Evolutionary conservation across 2,888 invertebrate species (phyloP).

Genomic region (Argyresthia goedartella): DNA sequence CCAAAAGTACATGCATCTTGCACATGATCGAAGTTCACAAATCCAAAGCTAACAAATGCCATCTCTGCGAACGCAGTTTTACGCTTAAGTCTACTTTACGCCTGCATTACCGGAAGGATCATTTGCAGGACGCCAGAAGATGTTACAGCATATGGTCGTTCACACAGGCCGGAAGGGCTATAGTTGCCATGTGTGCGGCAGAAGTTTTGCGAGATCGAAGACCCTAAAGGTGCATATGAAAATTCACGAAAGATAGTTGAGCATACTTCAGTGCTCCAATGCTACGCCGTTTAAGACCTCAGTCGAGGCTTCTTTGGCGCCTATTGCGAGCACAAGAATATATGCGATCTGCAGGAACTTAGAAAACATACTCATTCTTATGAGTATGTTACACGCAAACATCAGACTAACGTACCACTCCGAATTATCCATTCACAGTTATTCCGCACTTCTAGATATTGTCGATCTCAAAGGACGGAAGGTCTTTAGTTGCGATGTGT

Average conservation of each 20-base stretch:
- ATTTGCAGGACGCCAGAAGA: constrained; percentile 57
- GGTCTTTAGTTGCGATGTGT: constrained; percentile 71
- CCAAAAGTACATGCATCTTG: constrained; percentile 51
- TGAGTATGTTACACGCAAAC: constrained; percentile 35
- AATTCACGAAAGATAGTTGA: constrained; percentile 14
- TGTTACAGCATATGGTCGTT: constrained; percentile 58
- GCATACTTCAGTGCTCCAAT: constrained; percentile 46
- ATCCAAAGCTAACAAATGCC: constrained; percentile 52
- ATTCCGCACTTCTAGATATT: constrained; percentile 16
- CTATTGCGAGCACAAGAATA: constrained; percentile 43
- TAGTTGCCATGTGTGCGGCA: constrained; percentile 73
- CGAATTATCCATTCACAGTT: constrained; percentile 29
- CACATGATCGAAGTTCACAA: constrained; percentile 61
- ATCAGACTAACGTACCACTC: constrained; percentile 49
- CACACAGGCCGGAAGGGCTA: constrained; percentile 66
- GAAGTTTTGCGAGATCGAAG: constrained; percentile 61
- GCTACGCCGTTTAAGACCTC: constrained; percentile 53
- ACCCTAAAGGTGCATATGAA: constrained; percentile 56
- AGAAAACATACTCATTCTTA: constrained; percentile 48
- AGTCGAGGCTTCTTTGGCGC: constrained; percentile 59
- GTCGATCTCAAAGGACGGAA: constrained; percentile 40
- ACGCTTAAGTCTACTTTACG: constrained; percentile 48
- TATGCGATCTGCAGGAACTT: constrained; percentile 37
- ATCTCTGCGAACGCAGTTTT: constrained; percentile 56
- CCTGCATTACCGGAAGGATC: constrained; percentile 52